Evolutionary conservation across 2,113 vertebrate species (phyloP).

Genomic region (Stictonetta naevosa): DNA sequence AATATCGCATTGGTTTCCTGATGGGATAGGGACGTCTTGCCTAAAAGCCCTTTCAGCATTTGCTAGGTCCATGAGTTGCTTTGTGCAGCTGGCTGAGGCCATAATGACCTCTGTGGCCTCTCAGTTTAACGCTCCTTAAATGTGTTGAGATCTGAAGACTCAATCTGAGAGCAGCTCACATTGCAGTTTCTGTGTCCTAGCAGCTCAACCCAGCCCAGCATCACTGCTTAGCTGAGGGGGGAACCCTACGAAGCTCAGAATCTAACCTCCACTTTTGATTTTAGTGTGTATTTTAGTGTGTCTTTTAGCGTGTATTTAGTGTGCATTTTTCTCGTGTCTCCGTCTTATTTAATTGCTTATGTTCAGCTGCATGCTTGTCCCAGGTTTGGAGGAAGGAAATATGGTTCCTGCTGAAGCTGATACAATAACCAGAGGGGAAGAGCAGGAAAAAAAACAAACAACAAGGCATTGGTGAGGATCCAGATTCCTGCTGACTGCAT

Average conservation of each 20-base stretch:
- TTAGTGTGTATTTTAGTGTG: not conserved
- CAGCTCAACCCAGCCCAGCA: accelerated
- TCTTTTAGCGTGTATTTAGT: not conserved
- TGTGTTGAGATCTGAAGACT: not conserved
- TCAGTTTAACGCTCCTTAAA: not conserved
- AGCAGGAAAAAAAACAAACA: no score
- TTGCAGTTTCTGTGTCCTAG: accelerated
- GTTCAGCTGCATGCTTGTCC: not conserved
- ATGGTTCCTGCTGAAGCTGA: not conserved
- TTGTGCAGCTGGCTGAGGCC: not conserved
- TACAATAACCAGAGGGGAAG: not conserved
- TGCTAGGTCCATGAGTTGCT: not conserved
- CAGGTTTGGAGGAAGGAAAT: not conserved
- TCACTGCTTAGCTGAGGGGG: accelerated
- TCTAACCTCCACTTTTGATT: not conserved
- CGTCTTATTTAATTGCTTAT: not conserved
- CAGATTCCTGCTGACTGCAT: accelerated
- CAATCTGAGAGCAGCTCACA: not conserved
- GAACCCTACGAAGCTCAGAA: not conserved
- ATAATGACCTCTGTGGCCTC: accelerated
- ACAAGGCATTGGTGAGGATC: not conserved
- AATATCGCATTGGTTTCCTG: not conserved
- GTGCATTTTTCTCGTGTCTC: not conserved
- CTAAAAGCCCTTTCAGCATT: not conserved
- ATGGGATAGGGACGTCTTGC: not conserved